phyloP scores from a whole-genome alignment of 2,888 invertebrate genomes.

The Himalopsyche japonica region DNA sequence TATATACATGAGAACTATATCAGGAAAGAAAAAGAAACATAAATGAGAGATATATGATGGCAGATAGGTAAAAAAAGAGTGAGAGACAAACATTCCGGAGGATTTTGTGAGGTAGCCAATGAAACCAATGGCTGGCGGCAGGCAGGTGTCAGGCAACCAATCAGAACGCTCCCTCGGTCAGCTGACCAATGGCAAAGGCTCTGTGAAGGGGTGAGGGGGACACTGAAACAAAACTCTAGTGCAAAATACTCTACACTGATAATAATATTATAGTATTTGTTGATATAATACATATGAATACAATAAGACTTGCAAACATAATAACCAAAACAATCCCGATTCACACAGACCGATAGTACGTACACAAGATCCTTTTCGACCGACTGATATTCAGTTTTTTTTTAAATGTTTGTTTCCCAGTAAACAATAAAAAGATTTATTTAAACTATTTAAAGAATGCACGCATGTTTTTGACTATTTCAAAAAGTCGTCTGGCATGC shows the following conservation, averaged over 20 bases:
- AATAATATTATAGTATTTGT: neutral
- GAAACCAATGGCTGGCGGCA: conserved; percentile 24
- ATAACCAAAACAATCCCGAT: conserved; percentile 13
- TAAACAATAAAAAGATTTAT: neutral
- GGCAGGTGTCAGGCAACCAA: conserved; percentile 60
- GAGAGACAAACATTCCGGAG: conserved; percentile 57
- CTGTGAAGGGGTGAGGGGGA: conserved; percentile 57
- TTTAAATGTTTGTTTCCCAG: neutral
- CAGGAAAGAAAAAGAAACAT: conserved; percentile 30
- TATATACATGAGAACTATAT: conserved; percentile 13
- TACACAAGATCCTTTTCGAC: neutral
- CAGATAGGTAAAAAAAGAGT: conserved; percentile 48
- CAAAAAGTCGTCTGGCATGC: neutral
- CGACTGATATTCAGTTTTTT: neutral
- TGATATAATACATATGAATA: conserved; percentile 43
- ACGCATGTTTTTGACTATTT: neutral
- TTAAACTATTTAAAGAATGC: neutral
- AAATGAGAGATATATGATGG: conserved; percentile 47
- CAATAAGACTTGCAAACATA: conserved; percentile 41
- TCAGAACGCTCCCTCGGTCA: conserved; percentile 44
- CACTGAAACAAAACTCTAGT: conserved; percentile 64
- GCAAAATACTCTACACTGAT: conserved; percentile 49
- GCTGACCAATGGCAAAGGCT: conserved; percentile 42
- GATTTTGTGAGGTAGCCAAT: conserved; percentile 47
- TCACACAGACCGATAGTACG: conserved; percentile 12